Percentiles rank a stretch among this genome's conserved stretches.
Conservation (phyloP, 2,113 vertebrate genomes). For the Callocephalon fimbriatum region DNA sequence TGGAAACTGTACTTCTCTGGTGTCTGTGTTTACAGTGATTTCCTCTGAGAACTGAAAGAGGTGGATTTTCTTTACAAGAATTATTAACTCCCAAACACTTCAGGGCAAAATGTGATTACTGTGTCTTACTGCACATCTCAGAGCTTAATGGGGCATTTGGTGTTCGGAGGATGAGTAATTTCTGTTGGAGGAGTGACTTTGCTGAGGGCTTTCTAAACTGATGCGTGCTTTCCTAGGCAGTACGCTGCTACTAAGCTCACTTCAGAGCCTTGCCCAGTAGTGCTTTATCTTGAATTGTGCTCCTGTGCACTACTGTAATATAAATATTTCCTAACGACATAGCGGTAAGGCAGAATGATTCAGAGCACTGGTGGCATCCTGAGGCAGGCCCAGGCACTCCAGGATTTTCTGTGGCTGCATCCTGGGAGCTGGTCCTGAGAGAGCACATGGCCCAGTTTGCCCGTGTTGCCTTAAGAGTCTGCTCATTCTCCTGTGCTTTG, state of each 20-base stretch:
- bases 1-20: not conserved
- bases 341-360: not conserved
- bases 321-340: not conserved
- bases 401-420: not conserved
- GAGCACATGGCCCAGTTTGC: not conserved
- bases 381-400: not conserved
- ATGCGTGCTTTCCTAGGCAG: not conserved
- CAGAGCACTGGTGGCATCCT: not conserved
- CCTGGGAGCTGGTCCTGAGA: not conserved
- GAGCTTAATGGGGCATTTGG: not conserved
- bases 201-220: not conserved
- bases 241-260: not conserved
- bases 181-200: not conserved
- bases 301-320: not conserved
- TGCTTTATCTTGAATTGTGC: not conserved
- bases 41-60: not conserved
- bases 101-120: not conserved
- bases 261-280: not conserved
- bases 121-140: not conserved
- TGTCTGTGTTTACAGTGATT: not conserved
- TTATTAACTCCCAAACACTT: not conserved
- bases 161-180: not conserved
- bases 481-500: not conserved
- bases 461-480: not conserved
- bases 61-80: conserved; percentile 22